Percentiles rank a stretch among this genome's conserved stretches.
phyloP scores from a whole-genome alignment of 2,888 invertebrate genomes.

The Cephalotes varians region DNA sequence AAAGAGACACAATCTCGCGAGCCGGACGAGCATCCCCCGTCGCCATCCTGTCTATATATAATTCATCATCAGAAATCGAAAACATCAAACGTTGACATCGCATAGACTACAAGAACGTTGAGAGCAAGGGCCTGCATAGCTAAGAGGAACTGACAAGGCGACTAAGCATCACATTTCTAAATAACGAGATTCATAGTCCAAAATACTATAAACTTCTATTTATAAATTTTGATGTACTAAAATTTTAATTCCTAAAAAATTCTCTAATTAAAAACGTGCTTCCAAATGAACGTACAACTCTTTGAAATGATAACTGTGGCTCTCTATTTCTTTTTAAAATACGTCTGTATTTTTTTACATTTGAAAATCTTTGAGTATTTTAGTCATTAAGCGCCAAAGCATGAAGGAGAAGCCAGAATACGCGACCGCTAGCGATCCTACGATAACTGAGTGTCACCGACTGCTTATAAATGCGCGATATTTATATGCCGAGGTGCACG shows the following conservation, averaged over 20 bases:
- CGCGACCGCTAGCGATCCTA: slow-evolving; percentile 28
- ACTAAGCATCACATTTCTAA: background rate
- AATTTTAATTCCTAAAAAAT: no score
- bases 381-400: slow-evolving; percentile 55
- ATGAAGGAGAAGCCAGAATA: slow-evolving; percentile 6
- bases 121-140: slow-evolving; percentile 66
- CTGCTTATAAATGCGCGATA: slow-evolving; percentile 71
- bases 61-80: slow-evolving; percentile 51
- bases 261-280: background rate
- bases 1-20: slow-evolving; percentile 32
- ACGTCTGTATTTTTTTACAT: background rate
- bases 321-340: background rate
- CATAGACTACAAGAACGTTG: slow-evolving; percentile 19
- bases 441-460: slow-evolving; percentile 58
- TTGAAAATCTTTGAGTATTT: background rate
- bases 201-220: no score
- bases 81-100: slow-evolving; percentile 53
- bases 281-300: background rate
- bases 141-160: slow-evolving; percentile 52
- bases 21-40: background rate
- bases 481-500: slow-evolving; percentile 52
- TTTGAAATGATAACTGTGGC: background rate
- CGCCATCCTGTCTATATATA: slow-evolving; percentile 30
- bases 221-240: no score
- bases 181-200: background rate